Evolutionary conservation across 2,113 vertebrate genomes (phyloP).

Genomic region (Bubo blakistoni): DNA sequence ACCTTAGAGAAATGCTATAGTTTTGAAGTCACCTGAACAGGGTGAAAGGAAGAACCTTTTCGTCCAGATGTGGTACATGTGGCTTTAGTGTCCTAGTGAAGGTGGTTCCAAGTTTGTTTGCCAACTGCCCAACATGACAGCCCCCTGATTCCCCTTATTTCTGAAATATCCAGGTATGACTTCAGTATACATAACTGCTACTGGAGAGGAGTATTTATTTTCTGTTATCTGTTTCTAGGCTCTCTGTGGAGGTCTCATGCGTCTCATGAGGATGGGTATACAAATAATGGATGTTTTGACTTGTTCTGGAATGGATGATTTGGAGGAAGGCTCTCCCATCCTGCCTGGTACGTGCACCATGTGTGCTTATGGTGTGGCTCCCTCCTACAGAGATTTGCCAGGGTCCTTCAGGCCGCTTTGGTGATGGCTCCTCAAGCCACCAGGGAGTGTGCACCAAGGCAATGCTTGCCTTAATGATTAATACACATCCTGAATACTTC

Average conservation of each 20-base stretch:
- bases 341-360: accelerated
- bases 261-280: not conserved
- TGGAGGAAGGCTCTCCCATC: not conserved
- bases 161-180: not conserved
- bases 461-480: not conserved
- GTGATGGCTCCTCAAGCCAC: accelerated
- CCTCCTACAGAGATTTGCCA: not conserved
- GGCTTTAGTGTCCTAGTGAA: not conserved
- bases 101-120: not conserved
- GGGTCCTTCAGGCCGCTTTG: not conserved
- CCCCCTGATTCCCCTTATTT: too few species aligned
- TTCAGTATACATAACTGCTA: not conserved
- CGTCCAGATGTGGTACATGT: too few species aligned
- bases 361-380: accelerated
- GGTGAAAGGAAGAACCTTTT: not conserved
- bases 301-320: not conserved
- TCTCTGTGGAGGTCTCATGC: not conserved
- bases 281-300: not conserved
- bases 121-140: not conserved
- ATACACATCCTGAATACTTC: not conserved
- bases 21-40: not conserved
- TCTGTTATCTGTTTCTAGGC: not conserved
- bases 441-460: too few species aligned
- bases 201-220: not conserved
- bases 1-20: not conserved